Evolutionary conservation across 2,797 vertebrate genomes (phyloP).

Genomic region (Sandelia bainsii): DNA sequence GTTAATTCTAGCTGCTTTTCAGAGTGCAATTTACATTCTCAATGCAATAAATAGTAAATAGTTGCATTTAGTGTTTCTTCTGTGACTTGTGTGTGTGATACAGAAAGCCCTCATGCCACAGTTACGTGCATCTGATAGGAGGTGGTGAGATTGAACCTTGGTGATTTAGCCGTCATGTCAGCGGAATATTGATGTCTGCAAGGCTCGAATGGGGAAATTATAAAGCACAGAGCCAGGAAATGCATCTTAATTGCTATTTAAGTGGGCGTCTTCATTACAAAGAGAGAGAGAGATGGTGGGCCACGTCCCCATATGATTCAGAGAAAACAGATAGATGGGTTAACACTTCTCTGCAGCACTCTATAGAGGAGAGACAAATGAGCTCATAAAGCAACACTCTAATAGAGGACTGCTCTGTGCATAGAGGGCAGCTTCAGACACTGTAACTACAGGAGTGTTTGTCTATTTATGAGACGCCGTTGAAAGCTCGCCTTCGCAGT

Average conservation of each 20-base stretch:
- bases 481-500: constrained; percentile 20
- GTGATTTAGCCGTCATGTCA: constrained; percentile 77
- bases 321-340: constrained; percentile 77
- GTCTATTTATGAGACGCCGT: constrained; percentile 49
- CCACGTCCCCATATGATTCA: constrained; percentile 67
- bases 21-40: not conserved
- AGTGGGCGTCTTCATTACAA: constrained; percentile 82
- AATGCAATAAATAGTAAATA: not conserved
- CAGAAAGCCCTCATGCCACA: constrained; percentile 36
- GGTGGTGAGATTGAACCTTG: constrained; percentile 64
- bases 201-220: constrained; percentile 78
- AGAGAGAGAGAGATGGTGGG: constrained; percentile 70
- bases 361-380: constrained; percentile 76
- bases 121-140: constrained; percentile 59
- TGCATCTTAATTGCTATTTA: constrained; percentile 85
- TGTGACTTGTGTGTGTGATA: constrained; percentile 23
- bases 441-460: constrained; percentile 60
- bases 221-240: constrained; percentile 77
- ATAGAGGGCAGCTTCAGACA: constrained; percentile 46
- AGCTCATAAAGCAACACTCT: constrained; percentile 76
- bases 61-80: not conserved
- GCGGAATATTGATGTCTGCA: constrained; percentile 80
- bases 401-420: constrained; percentile 72
- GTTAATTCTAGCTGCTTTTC: not conserved
- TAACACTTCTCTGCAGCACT: constrained; percentile 75